phyloP scores from a whole-genome alignment of 2,797 vertebrate species.

The Petrocephalus sullivani region DNA sequence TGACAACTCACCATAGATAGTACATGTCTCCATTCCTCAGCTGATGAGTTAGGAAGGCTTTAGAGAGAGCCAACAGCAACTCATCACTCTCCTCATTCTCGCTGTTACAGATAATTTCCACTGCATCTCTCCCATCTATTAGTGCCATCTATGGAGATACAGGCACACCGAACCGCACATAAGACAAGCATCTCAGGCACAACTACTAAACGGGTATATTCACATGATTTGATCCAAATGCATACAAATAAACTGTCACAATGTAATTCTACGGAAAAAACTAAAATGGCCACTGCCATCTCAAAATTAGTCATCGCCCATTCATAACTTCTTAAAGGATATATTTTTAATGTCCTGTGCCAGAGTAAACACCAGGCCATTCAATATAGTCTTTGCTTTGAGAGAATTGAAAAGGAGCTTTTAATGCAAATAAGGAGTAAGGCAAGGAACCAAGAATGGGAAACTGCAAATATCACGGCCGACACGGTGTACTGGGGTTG shows the following conservation, averaged over 20 bases:
- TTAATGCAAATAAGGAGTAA: neutral
- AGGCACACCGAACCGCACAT: neutral
- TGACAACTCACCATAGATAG: conserved; percentile 81
- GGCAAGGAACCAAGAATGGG: neutral
- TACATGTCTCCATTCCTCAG: conserved; percentile 93
- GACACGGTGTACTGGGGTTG: neutral
- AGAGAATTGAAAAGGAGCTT: neutral
- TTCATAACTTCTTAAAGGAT: neutral
- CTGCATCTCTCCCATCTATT: conserved; percentile 85
- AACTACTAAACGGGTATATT: neutral
- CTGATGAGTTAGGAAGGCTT: conserved; percentile 88
- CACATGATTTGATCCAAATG: neutral
- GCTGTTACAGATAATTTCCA: conserved; percentile 95
- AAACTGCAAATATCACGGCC: neutral
- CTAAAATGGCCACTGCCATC: neutral
- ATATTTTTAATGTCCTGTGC: neutral
- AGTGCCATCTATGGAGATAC: conserved; percentile 67
- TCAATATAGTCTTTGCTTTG: neutral
- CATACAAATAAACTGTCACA: neutral
- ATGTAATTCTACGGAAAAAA: neutral
- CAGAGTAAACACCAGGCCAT: neutral
- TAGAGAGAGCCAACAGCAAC: conserved; percentile 83
- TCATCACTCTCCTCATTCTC: conserved; percentile 91
- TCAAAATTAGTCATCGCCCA: neutral
- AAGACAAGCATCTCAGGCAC: neutral